Evolutionary conservation across 2,797 vertebrate genomes (phyloP).

Genomic region (Diplodus sargus): DNA sequence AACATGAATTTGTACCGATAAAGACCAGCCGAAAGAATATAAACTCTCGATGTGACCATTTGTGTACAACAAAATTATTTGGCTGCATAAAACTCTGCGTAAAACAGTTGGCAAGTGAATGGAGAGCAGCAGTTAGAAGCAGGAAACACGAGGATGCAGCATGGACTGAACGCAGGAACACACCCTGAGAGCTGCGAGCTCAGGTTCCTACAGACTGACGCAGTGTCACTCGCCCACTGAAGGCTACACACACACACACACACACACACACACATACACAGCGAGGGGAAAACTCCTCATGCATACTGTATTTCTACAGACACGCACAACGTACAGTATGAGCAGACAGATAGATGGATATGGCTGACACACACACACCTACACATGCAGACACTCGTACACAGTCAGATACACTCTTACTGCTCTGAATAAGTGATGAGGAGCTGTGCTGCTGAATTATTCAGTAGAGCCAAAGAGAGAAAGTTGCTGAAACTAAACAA

Average conservation of each 20-base stretch:
- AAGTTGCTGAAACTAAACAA: slow-evolving; percentile 77
- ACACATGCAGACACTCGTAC: slow-evolving; percentile 11
- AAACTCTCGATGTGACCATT: background rate
- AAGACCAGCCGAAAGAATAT: background rate
- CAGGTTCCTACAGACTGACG: slow-evolving; percentile 57
- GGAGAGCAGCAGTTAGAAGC: slow-evolving; percentile 1
- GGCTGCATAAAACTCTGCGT: background rate
- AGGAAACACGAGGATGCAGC: slow-evolving; percentile 30
- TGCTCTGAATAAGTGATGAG: slow-evolving; percentile 80
- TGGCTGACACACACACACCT: slow-evolving; percentile 16
- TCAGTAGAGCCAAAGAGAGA: slow-evolving; percentile 69
- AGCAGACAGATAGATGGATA: slow-evolving; percentile 20
- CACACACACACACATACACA: slow-evolving; percentile 10
- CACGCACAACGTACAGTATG: background rate
- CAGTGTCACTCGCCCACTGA: slow-evolving; percentile 50
- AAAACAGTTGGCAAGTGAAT: background rate
- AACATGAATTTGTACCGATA: too few relatives aligned
- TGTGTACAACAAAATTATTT: background rate
- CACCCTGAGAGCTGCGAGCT: slow-evolving; percentile 53
- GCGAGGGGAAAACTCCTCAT: slow-evolving; percentile 7
- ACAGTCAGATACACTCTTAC: slow-evolving; percentile 58
- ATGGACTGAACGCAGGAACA: slow-evolving; percentile 31
- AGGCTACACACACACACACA: slow-evolving; percentile 8
- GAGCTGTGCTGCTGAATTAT: slow-evolving; percentile 78
- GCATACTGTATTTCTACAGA: slow-evolving; percentile 28